These are phyloP conservation scores for Lasaia peninsularis DNA, from an alignment of 1,140 invertebrate species.

Conservation along the genomic window DNA sequence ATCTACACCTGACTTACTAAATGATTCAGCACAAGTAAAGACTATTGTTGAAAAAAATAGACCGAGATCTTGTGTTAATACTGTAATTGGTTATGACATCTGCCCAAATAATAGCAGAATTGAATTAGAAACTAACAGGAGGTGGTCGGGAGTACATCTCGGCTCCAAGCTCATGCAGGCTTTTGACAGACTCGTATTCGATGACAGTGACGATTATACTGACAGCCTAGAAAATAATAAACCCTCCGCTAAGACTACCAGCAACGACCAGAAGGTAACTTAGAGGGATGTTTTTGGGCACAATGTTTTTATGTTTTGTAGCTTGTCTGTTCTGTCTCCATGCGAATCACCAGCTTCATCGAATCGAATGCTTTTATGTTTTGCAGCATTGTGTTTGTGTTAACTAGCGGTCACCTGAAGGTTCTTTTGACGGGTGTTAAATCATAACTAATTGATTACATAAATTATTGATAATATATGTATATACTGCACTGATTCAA, in stretches of 20 bases:
- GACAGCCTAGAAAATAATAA: slow-evolving; percentile 83
- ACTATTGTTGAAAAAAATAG: slow-evolving; percentile 77
- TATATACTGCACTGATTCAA: too few relatives aligned
- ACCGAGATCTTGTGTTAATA: slow-evolving; percentile 83
- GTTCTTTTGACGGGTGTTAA: slow-evolving; percentile 1
- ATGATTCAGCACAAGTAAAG: slow-evolving; percentile 76
- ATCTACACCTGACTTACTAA: slow-evolving; percentile 75
- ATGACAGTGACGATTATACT: slow-evolving; percentile 85
- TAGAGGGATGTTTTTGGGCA: slow-evolving; percentile 35
- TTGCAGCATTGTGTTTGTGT: slow-evolving; percentile 22
- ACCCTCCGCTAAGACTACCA: slow-evolving; percentile 46
- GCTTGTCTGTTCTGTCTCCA: slow-evolving; percentile 33
- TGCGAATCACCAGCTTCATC: slow-evolving; percentile 20
- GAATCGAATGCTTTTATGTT: slow-evolving; percentile 32
- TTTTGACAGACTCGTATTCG: slow-evolving; percentile 82
- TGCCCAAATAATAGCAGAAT: slow-evolving; percentile 75
- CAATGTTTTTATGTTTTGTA: slow-evolving; percentile 46
- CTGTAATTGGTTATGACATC: slow-evolving; percentile 66
- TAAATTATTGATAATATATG: not conserved
- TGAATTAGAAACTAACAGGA: slow-evolving; percentile 80
- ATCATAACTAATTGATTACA: too few relatives aligned
- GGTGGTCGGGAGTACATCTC: slow-evolving; percentile 85
- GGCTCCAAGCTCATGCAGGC: slow-evolving; percentile 84
- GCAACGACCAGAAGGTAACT: slow-evolving; percentile 66
- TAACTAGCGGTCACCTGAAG: not conserved